A percentile compares a stretch with the other conserved stretches of the same genome.
These are phyloP conservation scores for Gibbula magus DNA, from an alignment of 2,888 invertebrate species.

Conservation along the genomic window DNA sequence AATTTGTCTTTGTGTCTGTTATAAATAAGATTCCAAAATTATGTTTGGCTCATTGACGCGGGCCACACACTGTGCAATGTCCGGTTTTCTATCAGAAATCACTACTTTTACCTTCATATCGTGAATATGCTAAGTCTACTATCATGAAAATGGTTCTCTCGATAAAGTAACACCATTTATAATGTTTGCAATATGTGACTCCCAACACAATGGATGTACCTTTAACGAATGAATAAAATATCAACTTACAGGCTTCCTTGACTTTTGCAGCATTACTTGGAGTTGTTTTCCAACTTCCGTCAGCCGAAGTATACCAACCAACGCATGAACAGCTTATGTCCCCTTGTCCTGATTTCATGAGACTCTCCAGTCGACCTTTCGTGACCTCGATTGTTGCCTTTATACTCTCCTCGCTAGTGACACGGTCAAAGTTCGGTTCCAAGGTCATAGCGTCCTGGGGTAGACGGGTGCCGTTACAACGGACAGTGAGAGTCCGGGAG, in stretches of 20 bases:
- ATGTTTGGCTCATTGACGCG: too few relatives aligned
- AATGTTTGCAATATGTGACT: too few relatives aligned
- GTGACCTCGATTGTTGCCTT: background rate
- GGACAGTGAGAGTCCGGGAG: constrained; percentile 27
- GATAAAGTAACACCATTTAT: too few relatives aligned
- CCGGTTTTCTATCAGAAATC: too few relatives aligned
- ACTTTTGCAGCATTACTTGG: background rate
- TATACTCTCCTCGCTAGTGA: constrained; percentile 9
- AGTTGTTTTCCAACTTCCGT: background rate
- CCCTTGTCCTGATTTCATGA: background rate
- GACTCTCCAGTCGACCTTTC: background rate
- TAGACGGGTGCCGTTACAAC: constrained; percentile 31
- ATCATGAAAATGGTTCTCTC: too few relatives aligned
- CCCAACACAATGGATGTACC: too few relatives aligned
- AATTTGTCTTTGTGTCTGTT: too few relatives aligned
- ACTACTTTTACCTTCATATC: too few relatives aligned
- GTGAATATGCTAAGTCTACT: too few relatives aligned
- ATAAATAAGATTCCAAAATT: too few relatives aligned
- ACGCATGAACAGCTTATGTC: background rate
- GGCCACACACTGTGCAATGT: too few relatives aligned
- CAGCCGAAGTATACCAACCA: background rate
- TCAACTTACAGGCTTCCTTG: constrained; percentile 1
- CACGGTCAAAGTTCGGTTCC: background rate
- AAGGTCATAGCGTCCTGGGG: background rate
- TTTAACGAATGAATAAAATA: background rate